Conservation (phyloP, 2,888 invertebrate species). For the Epiblema foenella region DNA sequence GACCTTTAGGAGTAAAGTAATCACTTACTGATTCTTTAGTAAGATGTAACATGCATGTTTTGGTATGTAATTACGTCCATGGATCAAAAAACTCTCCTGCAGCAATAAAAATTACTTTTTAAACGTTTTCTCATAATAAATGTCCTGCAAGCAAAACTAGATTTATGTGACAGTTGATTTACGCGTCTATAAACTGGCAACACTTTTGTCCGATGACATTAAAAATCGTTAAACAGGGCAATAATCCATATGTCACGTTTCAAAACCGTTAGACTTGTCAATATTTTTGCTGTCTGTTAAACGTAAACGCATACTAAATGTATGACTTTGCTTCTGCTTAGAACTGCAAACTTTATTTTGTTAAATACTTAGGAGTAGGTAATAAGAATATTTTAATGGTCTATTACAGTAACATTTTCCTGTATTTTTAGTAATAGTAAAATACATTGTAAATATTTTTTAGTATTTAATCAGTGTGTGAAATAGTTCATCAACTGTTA, state of each 20-base stretch:
- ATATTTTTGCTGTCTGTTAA: slow-evolving; percentile 29
- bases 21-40: no score
- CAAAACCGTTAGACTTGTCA: slow-evolving; percentile 61
- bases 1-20: no score
- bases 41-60: background rate
- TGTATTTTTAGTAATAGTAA: slow-evolving; percentile 46
- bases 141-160: slow-evolving; percentile 57
- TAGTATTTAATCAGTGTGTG: slow-evolving; percentile 32
- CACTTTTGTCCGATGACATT: slow-evolving; percentile 74
- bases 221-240: slow-evolving; percentile 76
- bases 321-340: background rate
- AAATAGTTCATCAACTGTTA: slow-evolving; percentile 29
- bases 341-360: slow-evolving; percentile 32
- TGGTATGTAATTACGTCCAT: background rate
- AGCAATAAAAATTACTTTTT: slow-evolving; percentile 38
- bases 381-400: slow-evolving; percentile 60
- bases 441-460: slow-evolving; percentile 59
- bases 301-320: background rate
- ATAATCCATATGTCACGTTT: slow-evolving; percentile 74
- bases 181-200: slow-evolving; percentile 71
- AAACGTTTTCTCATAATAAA: slow-evolving; percentile 67
- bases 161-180: slow-evolving; percentile 77
- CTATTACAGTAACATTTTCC: slow-evolving; percentile 57
- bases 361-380: slow-evolving; percentile 50
- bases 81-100: background rate